These are phyloP conservation scores for Cepaea nemoralis DNA, from an alignment of 1,140 invertebrate genomes.

Conservation along the genomic window DNA sequence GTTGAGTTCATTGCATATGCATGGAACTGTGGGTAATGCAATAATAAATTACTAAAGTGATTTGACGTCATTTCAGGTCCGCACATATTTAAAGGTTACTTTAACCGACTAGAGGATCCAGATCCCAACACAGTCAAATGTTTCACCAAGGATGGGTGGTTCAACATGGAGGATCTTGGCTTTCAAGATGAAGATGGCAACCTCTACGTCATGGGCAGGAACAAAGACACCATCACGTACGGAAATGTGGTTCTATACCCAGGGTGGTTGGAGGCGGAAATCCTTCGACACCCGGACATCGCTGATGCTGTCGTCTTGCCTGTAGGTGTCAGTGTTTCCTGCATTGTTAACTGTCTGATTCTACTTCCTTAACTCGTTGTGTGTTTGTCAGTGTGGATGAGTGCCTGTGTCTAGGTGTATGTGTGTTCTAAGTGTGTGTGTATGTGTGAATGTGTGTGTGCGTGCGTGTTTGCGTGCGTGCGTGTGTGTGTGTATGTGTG, in stretches of 20 bases:
- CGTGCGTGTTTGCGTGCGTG: too few species aligned
- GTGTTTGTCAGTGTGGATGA: too few species aligned
- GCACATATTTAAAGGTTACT: conserved; percentile 4
- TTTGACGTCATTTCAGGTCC: too few species aligned
- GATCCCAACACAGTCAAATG: conserved; percentile 24
- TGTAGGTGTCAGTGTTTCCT: not conserved
- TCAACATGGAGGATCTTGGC: conserved; percentile 45
- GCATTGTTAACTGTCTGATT: too few species aligned
- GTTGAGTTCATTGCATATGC: too few species aligned
- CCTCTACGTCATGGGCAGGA: conserved; percentile 43
- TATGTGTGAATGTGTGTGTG: too few species aligned
- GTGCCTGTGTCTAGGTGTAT: too few species aligned
- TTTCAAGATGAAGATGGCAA: conserved; percentile 36
- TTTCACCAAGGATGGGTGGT: conserved; percentile 47
- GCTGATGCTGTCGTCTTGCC: conserved; percentile 6
- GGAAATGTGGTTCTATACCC: not conserved
- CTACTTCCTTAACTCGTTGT: too few species aligned
- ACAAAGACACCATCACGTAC: not conserved
- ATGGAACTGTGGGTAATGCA: too few species aligned
- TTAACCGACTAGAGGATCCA: not conserved
- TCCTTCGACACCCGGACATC: conserved; percentile 14
- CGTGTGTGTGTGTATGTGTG: too few species aligned
- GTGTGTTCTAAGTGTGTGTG: too few species aligned
- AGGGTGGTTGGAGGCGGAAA: not conserved
- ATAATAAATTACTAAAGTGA: too few species aligned